A percentile compares a stretch with the other conserved stretches of the same genome.
Evolutionary conservation across 2,113 vertebrate genomes (phyloP).

Genomic region (Chloropsis hardwickii): DNA sequence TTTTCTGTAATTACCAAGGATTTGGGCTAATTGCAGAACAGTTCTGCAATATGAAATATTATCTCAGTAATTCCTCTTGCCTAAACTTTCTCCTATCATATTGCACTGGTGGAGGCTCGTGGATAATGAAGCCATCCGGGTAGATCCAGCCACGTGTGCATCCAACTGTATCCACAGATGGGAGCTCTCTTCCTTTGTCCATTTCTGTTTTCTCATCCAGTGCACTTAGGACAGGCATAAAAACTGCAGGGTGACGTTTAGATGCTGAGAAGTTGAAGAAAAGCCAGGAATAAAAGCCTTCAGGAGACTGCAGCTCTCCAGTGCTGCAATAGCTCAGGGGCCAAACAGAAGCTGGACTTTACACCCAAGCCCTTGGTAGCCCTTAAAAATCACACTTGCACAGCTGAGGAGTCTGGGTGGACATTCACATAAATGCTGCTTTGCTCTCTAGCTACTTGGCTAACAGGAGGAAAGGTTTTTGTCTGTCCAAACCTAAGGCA

Average conservation of each 20-base stretch:
- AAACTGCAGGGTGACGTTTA: background rate
- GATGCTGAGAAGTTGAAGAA: background rate
- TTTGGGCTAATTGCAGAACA: background rate
- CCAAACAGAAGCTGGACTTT: background rate
- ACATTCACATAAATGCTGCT: background rate
- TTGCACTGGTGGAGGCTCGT: background rate
- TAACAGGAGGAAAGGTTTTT: background rate
- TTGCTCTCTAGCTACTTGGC: background rate
- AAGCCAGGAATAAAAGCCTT: background rate
- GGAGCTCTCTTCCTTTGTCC: background rate
- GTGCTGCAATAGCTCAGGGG: background rate
- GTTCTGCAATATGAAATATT: background rate
- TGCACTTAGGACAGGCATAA: rapidly evolving
- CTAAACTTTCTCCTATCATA: background rate
- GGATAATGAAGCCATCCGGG: background rate
- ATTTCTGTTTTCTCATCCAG: background rate
- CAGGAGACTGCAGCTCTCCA: background rate
- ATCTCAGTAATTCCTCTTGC: background rate
- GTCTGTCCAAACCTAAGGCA: background rate
- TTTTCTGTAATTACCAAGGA: background rate
- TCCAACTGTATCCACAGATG: background rate
- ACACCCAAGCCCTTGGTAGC: background rate
- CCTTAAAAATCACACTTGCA: background rate
- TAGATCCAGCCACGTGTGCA: background rate
- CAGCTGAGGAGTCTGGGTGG: background rate